phyloP scores from a whole-genome alignment of 2,113 vertebrate species.

The Orientallactaga bullata region DNA sequence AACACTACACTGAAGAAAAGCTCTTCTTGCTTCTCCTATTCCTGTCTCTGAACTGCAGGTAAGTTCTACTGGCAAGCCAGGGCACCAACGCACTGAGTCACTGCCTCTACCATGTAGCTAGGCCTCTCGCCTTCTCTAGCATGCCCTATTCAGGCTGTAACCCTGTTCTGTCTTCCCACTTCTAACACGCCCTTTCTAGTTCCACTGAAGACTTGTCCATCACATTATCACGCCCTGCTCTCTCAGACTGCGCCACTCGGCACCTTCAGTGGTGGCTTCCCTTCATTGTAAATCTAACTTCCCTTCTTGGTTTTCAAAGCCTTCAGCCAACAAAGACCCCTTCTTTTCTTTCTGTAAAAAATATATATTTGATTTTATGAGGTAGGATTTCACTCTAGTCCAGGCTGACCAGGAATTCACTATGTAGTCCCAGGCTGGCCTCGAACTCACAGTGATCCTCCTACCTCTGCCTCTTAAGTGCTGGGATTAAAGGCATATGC shows the following conservation, averaged over 20 bases:
- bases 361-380: too few relatives aligned
- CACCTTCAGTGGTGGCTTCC: neutral
- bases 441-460: too few relatives aligned
- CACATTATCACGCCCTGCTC: too few relatives aligned
- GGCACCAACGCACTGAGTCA: too few relatives aligned
- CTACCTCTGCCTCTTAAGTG: too few relatives aligned
- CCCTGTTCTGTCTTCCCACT: neutral
- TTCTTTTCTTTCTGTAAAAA: too few relatives aligned
- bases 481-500: too few relatives aligned
- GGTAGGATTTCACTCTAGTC: too few relatives aligned
- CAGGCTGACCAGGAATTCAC: too few relatives aligned
- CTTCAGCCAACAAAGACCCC: neutral
- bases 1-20: neutral
- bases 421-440: too few relatives aligned
- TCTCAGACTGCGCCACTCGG: neutral
- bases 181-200: neutral
- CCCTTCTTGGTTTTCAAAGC: neutral
- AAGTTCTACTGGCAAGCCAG: neutral
- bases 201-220: neutral
- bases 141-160: neutral
- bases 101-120: accelerated
- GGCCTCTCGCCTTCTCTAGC: neutral
- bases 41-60: neutral
- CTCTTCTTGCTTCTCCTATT: neutral
- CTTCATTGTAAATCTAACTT: neutral